phyloP scores from a whole-genome alignment of 2,797 vertebrate species.

The Sparus aurata region DNA sequence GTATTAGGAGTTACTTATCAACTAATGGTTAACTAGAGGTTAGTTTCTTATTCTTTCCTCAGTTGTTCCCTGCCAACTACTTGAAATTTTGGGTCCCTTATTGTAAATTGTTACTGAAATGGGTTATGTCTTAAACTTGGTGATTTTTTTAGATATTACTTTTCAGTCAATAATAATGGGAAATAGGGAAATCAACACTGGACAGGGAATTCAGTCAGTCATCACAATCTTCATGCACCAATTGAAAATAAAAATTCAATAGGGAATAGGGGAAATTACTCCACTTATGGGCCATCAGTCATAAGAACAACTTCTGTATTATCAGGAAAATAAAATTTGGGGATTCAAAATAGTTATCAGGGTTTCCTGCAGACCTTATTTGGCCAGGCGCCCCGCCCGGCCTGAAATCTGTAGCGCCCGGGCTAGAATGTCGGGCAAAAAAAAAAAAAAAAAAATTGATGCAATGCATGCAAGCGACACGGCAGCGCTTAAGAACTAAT shows the following conservation, averaged over 20 bases:
- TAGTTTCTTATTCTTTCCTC: too few relatives aligned
- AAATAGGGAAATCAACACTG: not conserved
- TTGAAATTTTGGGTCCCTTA: too few relatives aligned
- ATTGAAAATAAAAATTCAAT: not conserved
- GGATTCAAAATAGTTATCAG: not conserved
- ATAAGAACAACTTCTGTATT: not conserved
- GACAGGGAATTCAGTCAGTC: not conserved
- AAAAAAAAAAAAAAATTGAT: too few relatives aligned
- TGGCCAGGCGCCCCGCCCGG: too few relatives aligned
- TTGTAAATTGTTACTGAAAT: not conserved
- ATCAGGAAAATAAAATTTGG: not conserved
- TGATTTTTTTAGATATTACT: not conserved
- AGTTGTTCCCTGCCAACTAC: too few relatives aligned
- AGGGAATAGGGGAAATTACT: not conserved
- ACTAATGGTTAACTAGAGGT: too few relatives aligned
- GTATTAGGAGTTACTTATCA: too few relatives aligned
- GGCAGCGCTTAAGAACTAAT: too few relatives aligned
- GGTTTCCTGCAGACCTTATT: too few relatives aligned
- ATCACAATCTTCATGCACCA: constrained; percentile 10
- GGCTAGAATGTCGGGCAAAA: too few relatives aligned
- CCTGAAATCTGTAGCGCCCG: too few relatives aligned
- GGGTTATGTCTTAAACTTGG: not conserved
- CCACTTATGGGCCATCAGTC: not conserved
- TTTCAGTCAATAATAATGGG: not conserved
- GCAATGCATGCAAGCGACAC: too few relatives aligned